phyloP scores from a whole-genome alignment of 1,140 invertebrate species.

The Cotesia vestalis region DNA sequence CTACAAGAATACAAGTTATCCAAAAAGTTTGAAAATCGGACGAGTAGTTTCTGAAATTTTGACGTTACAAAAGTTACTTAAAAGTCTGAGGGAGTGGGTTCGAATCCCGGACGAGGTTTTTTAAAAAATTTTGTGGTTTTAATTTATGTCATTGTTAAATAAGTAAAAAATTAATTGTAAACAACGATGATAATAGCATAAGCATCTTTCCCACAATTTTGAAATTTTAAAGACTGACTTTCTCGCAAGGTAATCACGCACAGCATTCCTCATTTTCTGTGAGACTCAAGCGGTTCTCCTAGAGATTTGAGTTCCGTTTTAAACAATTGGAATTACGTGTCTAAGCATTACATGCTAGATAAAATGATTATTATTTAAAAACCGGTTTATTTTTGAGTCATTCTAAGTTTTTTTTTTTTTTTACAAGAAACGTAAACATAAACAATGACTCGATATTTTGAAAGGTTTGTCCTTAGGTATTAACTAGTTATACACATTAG shows the following conservation, averaged over 20 bases:
- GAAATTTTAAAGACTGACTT: constrained; percentile 16
- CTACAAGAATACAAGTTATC: no score
- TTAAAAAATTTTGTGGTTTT: no score
- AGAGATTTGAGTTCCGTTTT: not conserved
- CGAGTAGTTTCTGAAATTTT: no score
- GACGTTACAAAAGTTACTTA: no score
- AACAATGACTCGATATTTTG: not conserved
- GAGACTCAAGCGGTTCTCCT: constrained; percentile 7
- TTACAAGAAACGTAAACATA: not conserved
- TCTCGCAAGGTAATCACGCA: constrained; percentile 32
- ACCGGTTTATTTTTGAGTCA: not conserved
- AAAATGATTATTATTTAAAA: not conserved
- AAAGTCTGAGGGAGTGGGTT: no score
- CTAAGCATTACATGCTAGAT: not conserved
- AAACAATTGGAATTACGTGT: constrained; percentile 3
- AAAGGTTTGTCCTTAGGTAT: not conserved
- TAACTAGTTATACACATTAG: no score
- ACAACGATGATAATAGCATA: no score
- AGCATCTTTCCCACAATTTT: constrained; percentile 13
- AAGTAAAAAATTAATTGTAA: no score
- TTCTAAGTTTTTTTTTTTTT: not conserved
- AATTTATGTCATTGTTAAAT: no score
- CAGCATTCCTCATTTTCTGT: constrained; percentile 19
- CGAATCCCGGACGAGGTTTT: no score
- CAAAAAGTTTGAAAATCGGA: no score